Evolutionary conservation across 2,888 invertebrate species (phyloP).

Genomic region (Lampropteryx suffumata): DNA sequence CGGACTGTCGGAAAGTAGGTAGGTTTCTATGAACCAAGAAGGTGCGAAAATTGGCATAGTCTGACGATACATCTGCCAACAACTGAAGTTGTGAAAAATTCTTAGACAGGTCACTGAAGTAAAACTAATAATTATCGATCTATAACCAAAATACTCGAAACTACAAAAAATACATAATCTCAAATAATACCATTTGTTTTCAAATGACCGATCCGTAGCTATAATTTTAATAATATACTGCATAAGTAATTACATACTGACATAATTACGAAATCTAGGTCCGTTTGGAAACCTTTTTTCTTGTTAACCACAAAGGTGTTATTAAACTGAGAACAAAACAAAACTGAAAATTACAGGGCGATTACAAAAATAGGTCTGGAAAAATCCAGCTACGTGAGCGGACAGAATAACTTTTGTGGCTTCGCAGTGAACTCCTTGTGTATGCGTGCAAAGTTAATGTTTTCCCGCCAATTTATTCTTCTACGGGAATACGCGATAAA

Average conservation of each 20-base stretch:
- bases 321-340: slow-evolving; percentile 28
- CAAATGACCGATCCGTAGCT: slow-evolving; percentile 2
- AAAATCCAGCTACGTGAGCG: too few species aligned
- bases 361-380: slow-evolving; percentile 30
- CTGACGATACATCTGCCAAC: slow-evolving; percentile 47
- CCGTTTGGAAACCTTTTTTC: slow-evolving; percentile 24
- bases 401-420: too few species aligned
- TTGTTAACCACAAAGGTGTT: slow-evolving; percentile 14
- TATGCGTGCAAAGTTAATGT: background rate
- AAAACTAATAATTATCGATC: slow-evolving; percentile 10
- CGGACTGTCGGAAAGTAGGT: slow-evolving; percentile 37
- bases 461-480: background rate
- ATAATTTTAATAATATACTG: slow-evolving; percentile 17
- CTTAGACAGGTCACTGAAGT: slow-evolving; percentile 25
- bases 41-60: slow-evolving; percentile 59
- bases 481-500: too few species aligned
- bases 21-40: slow-evolving; percentile 30
- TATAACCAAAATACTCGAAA: too few species aligned
- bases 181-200: background rate
- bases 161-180: background rate
- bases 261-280: too few species aligned
- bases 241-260: slow-evolving; percentile 20
- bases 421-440: too few species aligned
- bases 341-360: slow-evolving; percentile 40
- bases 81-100: slow-evolving; percentile 24